phyloP scores from a whole-genome alignment of 1,140 invertebrate species.

The Brachionus asplanchnoidis region DNA sequence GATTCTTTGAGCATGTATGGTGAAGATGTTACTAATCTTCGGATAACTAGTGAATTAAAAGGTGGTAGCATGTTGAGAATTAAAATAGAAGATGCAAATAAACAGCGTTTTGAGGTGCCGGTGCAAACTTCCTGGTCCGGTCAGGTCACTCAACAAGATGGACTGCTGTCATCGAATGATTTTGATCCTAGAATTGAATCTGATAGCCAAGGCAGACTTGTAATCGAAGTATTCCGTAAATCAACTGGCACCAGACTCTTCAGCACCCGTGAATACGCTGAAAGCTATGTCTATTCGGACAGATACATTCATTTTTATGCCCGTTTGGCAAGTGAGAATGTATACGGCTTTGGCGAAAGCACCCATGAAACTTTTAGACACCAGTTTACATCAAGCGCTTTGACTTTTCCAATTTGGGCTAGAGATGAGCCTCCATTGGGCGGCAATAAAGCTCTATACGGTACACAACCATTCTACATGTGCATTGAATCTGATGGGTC shows the following conservation, averaged over 20 bases:
- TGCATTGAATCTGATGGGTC: constrained; percentile 12
- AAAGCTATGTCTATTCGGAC: constrained; percentile 41
- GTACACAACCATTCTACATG: constrained; percentile 37
- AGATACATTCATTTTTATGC: constrained; percentile 43
- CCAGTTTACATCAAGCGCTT: not conserved
- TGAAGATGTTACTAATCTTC: constrained; percentile 25
- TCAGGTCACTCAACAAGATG: not conserved
- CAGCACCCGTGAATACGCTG: constrained; percentile 38
- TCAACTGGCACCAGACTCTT: constrained; percentile 14
- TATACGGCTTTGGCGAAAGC: constrained; percentile 40
- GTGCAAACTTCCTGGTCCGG: constrained; percentile 41
- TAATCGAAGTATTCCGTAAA: constrained; percentile 23
- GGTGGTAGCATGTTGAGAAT: constrained; percentile 33
- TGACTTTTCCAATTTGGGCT: constrained; percentile 22
- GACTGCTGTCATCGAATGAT: not conserved
- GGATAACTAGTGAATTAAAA: constrained; percentile 23
- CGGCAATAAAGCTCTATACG: not conserved
- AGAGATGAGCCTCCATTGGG: constrained; percentile 37
- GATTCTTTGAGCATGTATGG: constrained; percentile 20
- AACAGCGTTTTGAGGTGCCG: constrained; percentile 53
- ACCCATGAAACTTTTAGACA: constrained; percentile 38
- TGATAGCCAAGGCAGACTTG: not conserved
- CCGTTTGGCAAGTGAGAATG: constrained; percentile 41
- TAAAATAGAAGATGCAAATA: constrained; percentile 49
- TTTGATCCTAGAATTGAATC: constrained; percentile 15